A percentile compares a stretch with the other conserved stretches of the same genome.
These are phyloP conservation scores for Synanthedon tipuliformis DNA, from an alignment of 2,888 invertebrate species.

Conservation along the genomic window DNA sequence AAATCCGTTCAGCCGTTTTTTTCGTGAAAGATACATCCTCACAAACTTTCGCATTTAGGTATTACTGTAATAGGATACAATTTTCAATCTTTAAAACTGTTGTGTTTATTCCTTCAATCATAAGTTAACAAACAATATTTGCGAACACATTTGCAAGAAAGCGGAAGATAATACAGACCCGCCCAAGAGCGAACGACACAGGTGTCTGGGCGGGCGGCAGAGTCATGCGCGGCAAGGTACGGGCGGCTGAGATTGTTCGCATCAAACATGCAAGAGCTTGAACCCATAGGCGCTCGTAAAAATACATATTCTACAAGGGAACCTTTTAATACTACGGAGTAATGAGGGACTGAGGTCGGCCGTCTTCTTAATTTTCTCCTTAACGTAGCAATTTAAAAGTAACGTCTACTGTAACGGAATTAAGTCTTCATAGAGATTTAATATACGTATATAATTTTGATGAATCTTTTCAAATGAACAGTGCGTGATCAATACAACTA, in stretches of 20 bases:
- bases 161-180: slow-evolving; percentile 12
- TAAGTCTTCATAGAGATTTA: no score
- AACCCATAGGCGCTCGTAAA: slow-evolving; percentile 54
- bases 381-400: slow-evolving; percentile 20
- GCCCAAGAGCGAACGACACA: slow-evolving; percentile 12
- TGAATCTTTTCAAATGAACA: no score
- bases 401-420: neutral
- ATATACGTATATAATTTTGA: no score
- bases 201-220: slow-evolving; percentile 19
- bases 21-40: no score
- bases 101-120: no score
- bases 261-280: slow-evolving; percentile 58
- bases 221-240: slow-evolving; percentile 12
- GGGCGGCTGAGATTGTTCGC: slow-evolving; percentile 49
- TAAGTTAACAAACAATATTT: no score
- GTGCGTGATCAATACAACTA: slow-evolving; percentile 5
- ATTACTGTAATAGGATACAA: no score
- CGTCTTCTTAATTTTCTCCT: slow-evolving; percentile 58
- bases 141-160: neutral
- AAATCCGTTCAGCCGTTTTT: no score
- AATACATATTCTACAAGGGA: slow-evolving; percentile 65
- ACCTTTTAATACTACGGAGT: slow-evolving; percentile 60
- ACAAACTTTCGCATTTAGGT: no score
- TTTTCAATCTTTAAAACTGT: no score
- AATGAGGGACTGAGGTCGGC: slow-evolving; percentile 60